Base-by-base conservation (phyloP, 2,888 invertebrate genomes). In the Lasioglossum malachurum region DNA sequence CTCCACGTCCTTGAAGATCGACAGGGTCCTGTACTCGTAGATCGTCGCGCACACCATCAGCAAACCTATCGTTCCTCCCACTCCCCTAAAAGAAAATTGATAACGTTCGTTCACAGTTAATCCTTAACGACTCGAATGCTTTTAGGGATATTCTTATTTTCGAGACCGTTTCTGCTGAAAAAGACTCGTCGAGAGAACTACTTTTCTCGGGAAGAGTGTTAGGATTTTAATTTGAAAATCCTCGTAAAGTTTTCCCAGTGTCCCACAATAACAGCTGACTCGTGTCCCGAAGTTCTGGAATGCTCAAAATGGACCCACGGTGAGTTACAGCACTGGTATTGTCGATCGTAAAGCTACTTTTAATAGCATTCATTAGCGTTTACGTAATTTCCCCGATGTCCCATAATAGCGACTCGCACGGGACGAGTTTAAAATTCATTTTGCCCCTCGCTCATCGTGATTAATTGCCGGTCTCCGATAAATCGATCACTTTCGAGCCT, bases 11-110 rank as follows among this genome's bases (percentile, higher is more conserved):
- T 94, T 94, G 44, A 95, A 93, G 91, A 95, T 96, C 78, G 96
- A 94, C 86, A 96, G 95, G 60, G 96, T 96, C 91, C 96, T 96
- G 93, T 97, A 96, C 95, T 98, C 97, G 94, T 97, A 97, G 64
- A 97, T 93, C 0, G 97, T 97, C 2, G 97, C 96, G 78, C 96
- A 94, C 78, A 97, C 93, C 95, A 97, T 97, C 91, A 97, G 94
- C 14, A 96, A 92, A 0, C 96, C 88, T 27, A 96, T 96, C 16
- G 95, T 90, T 8, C 96, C 90, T 82, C 95, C 95, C 72, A 96
- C 96, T 4, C 96, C 95, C 87, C 97, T 97, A 95, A 69, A 95
- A 93, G 77, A 27, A 60, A 57, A 78, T 57, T 35, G 35, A 35
- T 8, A 35, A 31, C 8, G 60, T 7, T 23, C 8, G 31, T 27